Evolutionary conservation across 2,888 invertebrate genomes (phyloP).

Genomic region (Cephonodes hylas): DNA sequence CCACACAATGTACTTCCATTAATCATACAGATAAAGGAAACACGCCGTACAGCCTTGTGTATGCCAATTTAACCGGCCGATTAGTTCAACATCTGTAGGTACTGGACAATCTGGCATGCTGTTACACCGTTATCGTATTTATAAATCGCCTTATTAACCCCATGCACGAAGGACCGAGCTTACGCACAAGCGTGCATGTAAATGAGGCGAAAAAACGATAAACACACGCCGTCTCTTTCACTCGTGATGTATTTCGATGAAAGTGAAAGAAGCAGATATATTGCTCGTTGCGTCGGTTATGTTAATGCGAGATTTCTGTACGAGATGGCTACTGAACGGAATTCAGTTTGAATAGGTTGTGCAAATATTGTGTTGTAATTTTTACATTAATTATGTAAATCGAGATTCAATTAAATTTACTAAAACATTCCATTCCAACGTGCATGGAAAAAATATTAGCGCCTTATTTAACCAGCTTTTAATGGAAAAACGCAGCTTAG

Average conservation of each 20-base stretch:
- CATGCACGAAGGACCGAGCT: constrained; percentile 34
- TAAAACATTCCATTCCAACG: too few species aligned
- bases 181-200: constrained; percentile 48
- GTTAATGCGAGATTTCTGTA: constrained; percentile 30
- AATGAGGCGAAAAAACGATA: constrained; percentile 36
- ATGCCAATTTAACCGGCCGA: neutral
- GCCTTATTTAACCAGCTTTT: too few species aligned
- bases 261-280: constrained; percentile 27
- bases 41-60: neutral
- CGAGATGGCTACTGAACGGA: constrained; percentile 35
- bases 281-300: constrained; percentile 19
- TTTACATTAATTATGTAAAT: neutral
- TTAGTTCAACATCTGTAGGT: constrained; percentile 25
- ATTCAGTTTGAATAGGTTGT: constrained; percentile 22
- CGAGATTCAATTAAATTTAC: too few species aligned
- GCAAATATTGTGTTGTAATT: neutral
- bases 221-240: constrained; percentile 29
- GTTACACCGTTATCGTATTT: constrained; percentile 48
- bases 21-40: neutral
- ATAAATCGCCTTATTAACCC: constrained; percentile 58
- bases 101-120: constrained; percentile 27
- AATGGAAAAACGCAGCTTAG: too few species aligned
- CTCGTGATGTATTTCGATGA: constrained; percentile 9
- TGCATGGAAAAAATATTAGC: too few species aligned
- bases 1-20: neutral